Evolutionary conservation across 2,888 invertebrate genomes (phyloP).

Genomic region (Leptodirus hochenwartii): DNA sequence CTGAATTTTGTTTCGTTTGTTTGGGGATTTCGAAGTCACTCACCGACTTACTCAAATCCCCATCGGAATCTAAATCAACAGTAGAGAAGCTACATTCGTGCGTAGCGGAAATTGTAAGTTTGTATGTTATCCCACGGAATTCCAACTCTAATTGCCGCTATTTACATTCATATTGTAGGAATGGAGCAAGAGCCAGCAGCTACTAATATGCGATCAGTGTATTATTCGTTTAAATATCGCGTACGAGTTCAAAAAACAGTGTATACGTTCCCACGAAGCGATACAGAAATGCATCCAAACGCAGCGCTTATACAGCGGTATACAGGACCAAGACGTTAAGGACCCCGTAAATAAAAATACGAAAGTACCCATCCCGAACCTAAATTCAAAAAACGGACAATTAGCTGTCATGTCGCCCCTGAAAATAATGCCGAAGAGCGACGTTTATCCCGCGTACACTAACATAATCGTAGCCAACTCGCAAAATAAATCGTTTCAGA

Average conservation of each 20-base stretch:
- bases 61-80: constrained; percentile 22
- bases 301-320: constrained; percentile 9
- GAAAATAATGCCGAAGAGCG: not conserved
- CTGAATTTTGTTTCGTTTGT: constrained; percentile 25
- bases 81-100: constrained; percentile 23
- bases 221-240: constrained; percentile 22
- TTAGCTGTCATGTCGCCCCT: constrained; percentile 2
- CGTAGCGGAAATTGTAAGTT: constrained; percentile 26
- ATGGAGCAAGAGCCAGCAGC: constrained; percentile 20
- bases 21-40: constrained; percentile 23
- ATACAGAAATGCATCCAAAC: constrained; percentile 19
- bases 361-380: constrained; percentile 7
- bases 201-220: constrained; percentile 23
- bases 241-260: constrained; percentile 24
- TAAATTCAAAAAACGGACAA: constrained; percentile 8
- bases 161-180: constrained; percentile 23
- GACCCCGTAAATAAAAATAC: constrained; percentile 6
- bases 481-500: constrained; percentile 14
- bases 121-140: not conserved
- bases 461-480: constrained; percentile 9
- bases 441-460: not conserved
- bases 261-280: constrained; percentile 21
- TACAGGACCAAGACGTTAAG: constrained; percentile 15
- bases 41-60: constrained; percentile 22
- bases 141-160: no score